Evolutionary conservation across 2,888 invertebrate species (phyloP).

Genomic region (Spialia ferax): DNA sequence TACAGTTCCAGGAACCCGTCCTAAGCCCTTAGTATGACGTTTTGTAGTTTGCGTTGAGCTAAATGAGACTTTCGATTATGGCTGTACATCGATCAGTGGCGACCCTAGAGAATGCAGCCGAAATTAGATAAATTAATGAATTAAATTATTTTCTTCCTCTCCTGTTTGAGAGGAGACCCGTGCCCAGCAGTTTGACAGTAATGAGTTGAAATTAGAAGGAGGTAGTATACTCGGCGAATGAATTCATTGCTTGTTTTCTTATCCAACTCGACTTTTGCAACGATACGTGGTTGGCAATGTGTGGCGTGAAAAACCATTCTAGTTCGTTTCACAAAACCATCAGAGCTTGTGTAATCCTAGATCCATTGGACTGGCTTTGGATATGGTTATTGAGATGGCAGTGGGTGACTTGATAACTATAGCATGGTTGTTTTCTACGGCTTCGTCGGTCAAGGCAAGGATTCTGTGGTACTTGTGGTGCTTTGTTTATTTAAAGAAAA

Average conservation of each 20-base stretch:
- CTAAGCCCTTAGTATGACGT: neutral
- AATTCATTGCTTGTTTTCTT: neutral
- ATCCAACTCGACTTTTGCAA: neutral
- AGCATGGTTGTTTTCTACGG: neutral
- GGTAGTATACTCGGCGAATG: no score
- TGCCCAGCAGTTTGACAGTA: no score
- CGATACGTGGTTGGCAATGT: neutral
- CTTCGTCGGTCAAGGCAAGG: no score
- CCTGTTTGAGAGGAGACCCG: no score
- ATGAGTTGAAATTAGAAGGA: neutral
- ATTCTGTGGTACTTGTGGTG: no score
- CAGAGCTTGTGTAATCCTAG: neutral
- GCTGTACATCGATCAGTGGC: neutral
- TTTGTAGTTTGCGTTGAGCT: neutral
- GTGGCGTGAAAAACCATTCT: neutral
- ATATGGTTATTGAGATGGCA: neutral
- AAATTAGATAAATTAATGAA: neutral
- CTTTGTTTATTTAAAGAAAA: no score
- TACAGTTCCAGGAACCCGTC: constrained; percentile 28
- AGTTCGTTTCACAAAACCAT: neutral
- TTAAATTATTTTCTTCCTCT: no score
- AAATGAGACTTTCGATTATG: neutral
- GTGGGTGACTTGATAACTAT: neutral
- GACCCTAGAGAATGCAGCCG: neutral
- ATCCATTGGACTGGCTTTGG: constrained; percentile 24